Percentiles rank a stretch among this genome's conserved stretches.
These are phyloP conservation scores for Molossus molossus DNA, from an alignment of 2,797 vertebrate species.

Conservation along the genomic window DNA sequence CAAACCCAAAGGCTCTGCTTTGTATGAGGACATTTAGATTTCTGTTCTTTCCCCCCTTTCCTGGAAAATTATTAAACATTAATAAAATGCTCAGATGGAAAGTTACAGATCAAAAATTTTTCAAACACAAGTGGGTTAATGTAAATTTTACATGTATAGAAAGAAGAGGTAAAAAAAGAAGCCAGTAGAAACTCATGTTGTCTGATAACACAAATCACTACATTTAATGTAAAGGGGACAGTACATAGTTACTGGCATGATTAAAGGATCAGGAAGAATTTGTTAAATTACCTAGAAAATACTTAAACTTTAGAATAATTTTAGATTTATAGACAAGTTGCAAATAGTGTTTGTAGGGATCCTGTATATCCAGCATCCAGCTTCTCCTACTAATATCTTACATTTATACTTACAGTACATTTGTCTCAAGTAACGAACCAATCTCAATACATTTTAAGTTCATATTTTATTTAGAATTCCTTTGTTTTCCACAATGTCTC, in stretches of 20 bases:
- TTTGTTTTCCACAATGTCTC: background rate
- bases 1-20: background rate
- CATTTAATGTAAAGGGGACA: background rate
- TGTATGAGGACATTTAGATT: background rate
- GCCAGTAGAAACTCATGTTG: background rate
- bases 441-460: background rate
- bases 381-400: background rate
- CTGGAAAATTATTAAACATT: constrained; percentile 15
- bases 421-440: too few species aligned
- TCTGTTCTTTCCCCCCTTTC: background rate
- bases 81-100: background rate
- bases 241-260: background rate
- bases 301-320: background rate
- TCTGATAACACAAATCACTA: background rate
- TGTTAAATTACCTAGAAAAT: background rate
- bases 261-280: background rate
- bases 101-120: background rate
- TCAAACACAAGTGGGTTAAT: background rate
- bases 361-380: background rate
- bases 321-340: background rate
- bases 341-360: background rate
- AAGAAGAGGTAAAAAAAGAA: background rate
- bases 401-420: background rate
- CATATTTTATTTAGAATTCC: background rate
- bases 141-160: constrained; percentile 31